Conservation (phyloP, 2,113 vertebrate species). For the Hippocampus barbouri region DNA sequence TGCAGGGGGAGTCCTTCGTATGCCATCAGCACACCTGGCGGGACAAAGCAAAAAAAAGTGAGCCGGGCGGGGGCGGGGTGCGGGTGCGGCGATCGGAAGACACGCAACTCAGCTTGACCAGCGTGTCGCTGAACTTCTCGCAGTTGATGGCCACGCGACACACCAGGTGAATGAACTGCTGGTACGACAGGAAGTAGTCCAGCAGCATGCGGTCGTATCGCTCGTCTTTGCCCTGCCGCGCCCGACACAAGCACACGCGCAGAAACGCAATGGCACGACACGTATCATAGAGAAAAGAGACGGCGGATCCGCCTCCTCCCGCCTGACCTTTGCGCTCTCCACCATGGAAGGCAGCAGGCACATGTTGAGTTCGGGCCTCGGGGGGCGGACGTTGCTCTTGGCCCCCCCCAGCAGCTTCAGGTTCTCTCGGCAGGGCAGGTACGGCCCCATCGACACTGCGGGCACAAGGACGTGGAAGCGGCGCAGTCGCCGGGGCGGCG, state of each 20-base stretch:
- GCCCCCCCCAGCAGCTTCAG: conserved; percentile 98
- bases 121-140: conserved; percentile 98
- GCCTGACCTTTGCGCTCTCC: conserved; percentile 91
- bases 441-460: conserved; percentile 96
- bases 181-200: conserved; percentile 98
- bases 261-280: not conserved
- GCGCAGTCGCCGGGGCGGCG: not conserved
- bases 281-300: no score
- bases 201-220: conserved; percentile 97
- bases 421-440: conserved; percentile 99
- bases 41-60: not conserved
- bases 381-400: conserved; percentile 97
- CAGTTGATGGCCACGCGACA: conserved; percentile 99
- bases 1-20: conserved; percentile 97
- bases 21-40: conserved; percentile 91
- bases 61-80: not conserved
- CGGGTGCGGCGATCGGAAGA: not conserved
- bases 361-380: conserved; percentile 97
- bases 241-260: not conserved
- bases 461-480: not conserved
- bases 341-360: conserved; percentile 99
- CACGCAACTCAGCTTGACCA: conserved; percentile 97
- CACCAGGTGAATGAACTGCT: conserved; percentile 97
- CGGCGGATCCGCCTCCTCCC: no score
- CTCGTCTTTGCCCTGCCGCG: conserved; percentile 90